phyloP scores from a whole-genome alignment of 2,888 invertebrate species.

The Thysanoteuthis rhombus region DNA sequence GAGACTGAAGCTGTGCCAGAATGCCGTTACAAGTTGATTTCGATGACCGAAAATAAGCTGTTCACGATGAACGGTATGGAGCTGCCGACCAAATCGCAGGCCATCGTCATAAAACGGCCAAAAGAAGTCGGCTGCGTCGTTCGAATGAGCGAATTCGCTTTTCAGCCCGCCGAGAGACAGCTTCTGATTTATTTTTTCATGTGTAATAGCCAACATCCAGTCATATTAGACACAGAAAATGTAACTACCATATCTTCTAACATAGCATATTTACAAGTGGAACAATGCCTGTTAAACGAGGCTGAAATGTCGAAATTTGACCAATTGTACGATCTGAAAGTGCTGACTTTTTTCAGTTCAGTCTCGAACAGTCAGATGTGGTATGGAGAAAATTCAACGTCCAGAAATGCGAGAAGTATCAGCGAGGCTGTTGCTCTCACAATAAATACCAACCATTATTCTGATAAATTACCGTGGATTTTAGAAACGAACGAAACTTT shows the following conservation, averaged over 20 bases:
- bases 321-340: background rate
- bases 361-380: background rate
- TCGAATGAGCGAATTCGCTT: background rate
- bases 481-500: background rate
- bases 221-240: background rate
- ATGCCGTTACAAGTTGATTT: background rate
- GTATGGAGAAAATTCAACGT: background rate
- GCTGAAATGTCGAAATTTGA: background rate
- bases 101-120: background rate
- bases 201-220: background rate
- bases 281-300: background rate
- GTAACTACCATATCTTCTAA: background rate
- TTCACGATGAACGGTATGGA: background rate
- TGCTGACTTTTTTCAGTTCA: background rate
- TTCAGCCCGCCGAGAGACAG: background rate
- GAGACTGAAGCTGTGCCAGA: background rate
- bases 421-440: background rate
- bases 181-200: background rate
- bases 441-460: background rate
- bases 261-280: background rate
- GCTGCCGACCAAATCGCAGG: background rate
- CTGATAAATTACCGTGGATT: background rate
- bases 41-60: background rate
- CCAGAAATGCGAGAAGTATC: background rate
- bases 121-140: background rate